A percentile compares a stretch with the other conserved stretches of the same genome.
These are phyloP conservation scores for Lepidothrix coronata DNA, from an alignment of 2,113 vertebrate genomes.

Conservation along the genomic window DNA sequence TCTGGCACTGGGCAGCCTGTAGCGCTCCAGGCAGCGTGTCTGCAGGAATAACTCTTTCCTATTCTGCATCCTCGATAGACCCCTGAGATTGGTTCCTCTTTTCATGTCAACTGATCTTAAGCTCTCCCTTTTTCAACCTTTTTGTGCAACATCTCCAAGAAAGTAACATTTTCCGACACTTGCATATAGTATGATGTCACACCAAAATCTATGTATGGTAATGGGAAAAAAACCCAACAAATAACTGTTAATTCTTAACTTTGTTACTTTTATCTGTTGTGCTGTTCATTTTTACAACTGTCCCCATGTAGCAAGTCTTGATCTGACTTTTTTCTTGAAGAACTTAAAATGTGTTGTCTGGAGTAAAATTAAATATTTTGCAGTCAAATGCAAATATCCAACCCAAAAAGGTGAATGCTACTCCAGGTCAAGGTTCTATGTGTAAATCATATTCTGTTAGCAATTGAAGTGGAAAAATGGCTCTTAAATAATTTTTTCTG, in stretches of 20 bases:
- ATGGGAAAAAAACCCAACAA: background rate
- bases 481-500: background rate
- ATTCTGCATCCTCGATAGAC: background rate
- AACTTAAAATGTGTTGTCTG: background rate
- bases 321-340: background rate
- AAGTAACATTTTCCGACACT: background rate
- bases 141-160: background rate
- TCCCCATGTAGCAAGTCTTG: background rate
- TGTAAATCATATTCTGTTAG: background rate
- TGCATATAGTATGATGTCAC: background rate
- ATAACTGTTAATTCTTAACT: background rate
- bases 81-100: background rate
- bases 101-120: background rate
- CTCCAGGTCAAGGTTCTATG: background rate
- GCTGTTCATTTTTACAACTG: background rate
- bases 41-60: background rate
- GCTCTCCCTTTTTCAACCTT: background rate
- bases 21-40: accelerated
- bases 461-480: background rate
- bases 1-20: background rate
- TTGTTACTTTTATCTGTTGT: background rate
- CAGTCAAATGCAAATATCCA: background rate
- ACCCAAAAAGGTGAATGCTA: background rate
- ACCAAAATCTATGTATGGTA: background rate
- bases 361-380: background rate